Base-by-base conservation (phyloP, 2,113 vertebrate species). In the Chlamydotis undulata region DNA sequence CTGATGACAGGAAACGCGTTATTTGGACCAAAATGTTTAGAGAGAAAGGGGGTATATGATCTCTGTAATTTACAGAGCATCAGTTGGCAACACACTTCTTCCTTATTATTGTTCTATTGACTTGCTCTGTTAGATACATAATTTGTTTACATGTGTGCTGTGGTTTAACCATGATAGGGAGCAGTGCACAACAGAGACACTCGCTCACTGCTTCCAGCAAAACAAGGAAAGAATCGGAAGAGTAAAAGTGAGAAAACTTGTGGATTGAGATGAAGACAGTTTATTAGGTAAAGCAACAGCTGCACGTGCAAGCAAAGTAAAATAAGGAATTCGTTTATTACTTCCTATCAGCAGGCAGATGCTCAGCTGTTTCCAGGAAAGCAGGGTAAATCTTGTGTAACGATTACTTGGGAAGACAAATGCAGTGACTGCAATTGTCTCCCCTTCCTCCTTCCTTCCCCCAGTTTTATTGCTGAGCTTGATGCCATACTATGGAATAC, bases 351-450 rank as follows among this genome's bases (percentile, higher is more conserved):
- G 45, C 63, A 65, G 15, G 23, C 52, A 65, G 22, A 4, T 29
- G 33, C 41, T 70, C 29, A 71, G 14, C 57, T 19, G 28, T 53
- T 22, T 47, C 39, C 24, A 60, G n/a, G n/a, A 77, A 60, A 77
- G 21, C 45, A 43, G 45, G 15, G n/a, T n/a, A n/a, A n/a, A 15
- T 57, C 17, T 13, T 7, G 14, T 14, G 4, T 59, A 47, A 35
- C 12, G 24, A 37, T 37, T 65, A 45, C 35, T 75, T 52, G 35
- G 50, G 33, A 65, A 71, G 33, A n/a, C 23, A 43, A 43, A 64
- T 21, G 14, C 10, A 6, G 2, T 83, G 4, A 59, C 28, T 53
- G 50, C 1, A 1, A 49, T 29, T 3, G 2, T 60, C 23, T 71
- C 14, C 35, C 12, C 31, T 45, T 57, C 35, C 19, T 63, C 14